phyloP scores from a whole-genome alignment of 2,797 vertebrate genomes.

The Hozukius guyotensis region DNA sequence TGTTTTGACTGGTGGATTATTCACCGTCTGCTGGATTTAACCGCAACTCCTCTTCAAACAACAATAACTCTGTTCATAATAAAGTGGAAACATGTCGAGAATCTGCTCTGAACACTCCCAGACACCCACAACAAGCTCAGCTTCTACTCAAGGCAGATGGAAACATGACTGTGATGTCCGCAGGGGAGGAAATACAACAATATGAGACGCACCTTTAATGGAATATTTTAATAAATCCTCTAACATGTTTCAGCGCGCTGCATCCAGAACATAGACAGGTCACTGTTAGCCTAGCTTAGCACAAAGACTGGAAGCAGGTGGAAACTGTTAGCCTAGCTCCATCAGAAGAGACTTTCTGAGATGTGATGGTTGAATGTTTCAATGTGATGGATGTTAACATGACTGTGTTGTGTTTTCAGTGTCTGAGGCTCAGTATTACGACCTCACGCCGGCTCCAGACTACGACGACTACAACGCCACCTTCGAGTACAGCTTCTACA shows the following conservation, averaged over 20 bases:
- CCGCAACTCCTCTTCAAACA: not conserved
- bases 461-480: constrained; percentile 75
- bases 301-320: not conserved
- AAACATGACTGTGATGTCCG: not conserved
- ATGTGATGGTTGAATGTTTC: not conserved
- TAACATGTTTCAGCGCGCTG: not conserved
- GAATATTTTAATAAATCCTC: not conserved
- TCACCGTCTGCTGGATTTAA: not conserved
- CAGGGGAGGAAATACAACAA: not conserved
- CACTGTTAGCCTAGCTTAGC: constrained; percentile 7
- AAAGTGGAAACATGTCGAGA: not conserved
- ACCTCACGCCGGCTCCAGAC: constrained; percentile 52
- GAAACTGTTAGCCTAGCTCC: not conserved
- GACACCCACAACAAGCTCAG: not conserved
- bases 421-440: constrained; percentile 27
- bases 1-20: not conserved
- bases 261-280: not conserved
- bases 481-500: constrained; percentile 75
- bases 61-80: not conserved
- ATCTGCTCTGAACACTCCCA: not conserved
- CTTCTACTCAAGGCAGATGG: not conserved
- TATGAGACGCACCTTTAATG: not conserved
- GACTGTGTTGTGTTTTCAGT: constrained; percentile 22
- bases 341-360: not conserved
- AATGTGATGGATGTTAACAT: not conserved